Percentiles rank a stretch among this genome's conserved stretches.
phyloP scores from a whole-genome alignment of 2,113 vertebrate genomes.

The Burhinus oedicnemus region DNA sequence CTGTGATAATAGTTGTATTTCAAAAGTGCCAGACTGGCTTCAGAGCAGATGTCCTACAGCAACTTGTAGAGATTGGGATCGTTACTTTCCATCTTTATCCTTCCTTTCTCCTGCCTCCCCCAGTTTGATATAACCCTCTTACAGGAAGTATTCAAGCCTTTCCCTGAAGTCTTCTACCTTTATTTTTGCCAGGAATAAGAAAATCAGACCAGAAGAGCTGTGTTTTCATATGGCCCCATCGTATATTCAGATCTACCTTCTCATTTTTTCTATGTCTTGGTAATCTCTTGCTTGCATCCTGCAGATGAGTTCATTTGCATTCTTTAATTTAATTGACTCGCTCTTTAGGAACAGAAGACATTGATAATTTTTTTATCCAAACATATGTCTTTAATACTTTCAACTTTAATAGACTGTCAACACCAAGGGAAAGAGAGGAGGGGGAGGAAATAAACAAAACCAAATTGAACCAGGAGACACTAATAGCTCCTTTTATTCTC shows the following conservation, averaged over 20 bases:
- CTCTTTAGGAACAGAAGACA: background rate
- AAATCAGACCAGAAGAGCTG: background rate
- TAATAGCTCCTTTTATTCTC: background rate
- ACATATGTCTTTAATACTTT: background rate
- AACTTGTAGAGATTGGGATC: background rate
- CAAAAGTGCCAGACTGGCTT: background rate
- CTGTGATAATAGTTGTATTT: background rate
- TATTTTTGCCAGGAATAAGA: background rate
- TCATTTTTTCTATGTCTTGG: background rate
- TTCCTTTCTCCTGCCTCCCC: background rate
- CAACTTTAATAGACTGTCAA: background rate
- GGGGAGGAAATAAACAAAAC: background rate
- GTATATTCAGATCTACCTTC: background rate
- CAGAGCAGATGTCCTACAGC: background rate
- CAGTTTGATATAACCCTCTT: background rate
- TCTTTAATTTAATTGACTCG: slow-evolving; percentile 19
- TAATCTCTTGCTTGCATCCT: background rate
- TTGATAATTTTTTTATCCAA: background rate
- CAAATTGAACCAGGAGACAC: background rate
- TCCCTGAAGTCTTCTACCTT: background rate
- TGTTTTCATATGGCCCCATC: background rate
- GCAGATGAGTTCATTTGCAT: background rate
- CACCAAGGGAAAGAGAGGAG: background rate
- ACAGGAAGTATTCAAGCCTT: background rate
- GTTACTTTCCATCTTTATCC: background rate